These are phyloP conservation scores for Leptinotarsa juncta DNA, from an alignment of 2,888 invertebrate species.

Conservation along the genomic window DNA sequence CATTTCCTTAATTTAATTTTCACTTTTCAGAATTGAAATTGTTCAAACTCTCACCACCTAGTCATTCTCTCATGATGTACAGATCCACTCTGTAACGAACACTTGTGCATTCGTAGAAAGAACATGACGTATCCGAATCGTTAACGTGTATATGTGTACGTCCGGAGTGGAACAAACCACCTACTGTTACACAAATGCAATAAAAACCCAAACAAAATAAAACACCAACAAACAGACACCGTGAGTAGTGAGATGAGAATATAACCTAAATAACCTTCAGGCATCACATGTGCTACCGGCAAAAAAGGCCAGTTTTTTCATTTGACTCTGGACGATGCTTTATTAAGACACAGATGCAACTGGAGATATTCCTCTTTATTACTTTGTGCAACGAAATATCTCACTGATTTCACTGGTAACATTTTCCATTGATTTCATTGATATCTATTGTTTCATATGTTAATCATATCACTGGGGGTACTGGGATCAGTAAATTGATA, in stretches of 20 bases:
- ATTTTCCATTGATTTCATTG: no score
- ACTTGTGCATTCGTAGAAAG: slow-evolving; percentile 11
- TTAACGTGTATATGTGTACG: slow-evolving; percentile 30
- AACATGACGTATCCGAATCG: slow-evolving; percentile 12
- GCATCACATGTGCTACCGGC: slow-evolving; percentile 35
- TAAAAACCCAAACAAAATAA: slow-evolving; percentile 42
- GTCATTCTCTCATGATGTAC: neutral
- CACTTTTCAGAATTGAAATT: no score
- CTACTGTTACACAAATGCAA: slow-evolving; percentile 42
- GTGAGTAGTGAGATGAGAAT: slow-evolving; percentile 50
- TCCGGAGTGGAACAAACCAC: slow-evolving; percentile 50
- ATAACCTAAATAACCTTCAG: slow-evolving; percentile 47
- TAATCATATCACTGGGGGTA: no score
- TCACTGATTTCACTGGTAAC: neutral
- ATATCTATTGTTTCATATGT: neutral
- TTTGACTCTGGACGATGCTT: slow-evolving; percentile 17
- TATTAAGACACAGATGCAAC: slow-evolving; percentile 15
- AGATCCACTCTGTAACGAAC: slow-evolving; percentile 14
- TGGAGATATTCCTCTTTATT: neutral
- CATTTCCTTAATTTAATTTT: no score
- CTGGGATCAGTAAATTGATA: no score
- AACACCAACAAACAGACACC: slow-evolving; percentile 51
- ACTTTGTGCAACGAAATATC: neutral
- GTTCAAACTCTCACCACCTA: no score
- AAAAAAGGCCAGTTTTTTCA: slow-evolving; percentile 29